phyloP scores from a whole-genome alignment of 2,888 invertebrate genomes.

The Leptinotarsa rubiginosa region DNA sequence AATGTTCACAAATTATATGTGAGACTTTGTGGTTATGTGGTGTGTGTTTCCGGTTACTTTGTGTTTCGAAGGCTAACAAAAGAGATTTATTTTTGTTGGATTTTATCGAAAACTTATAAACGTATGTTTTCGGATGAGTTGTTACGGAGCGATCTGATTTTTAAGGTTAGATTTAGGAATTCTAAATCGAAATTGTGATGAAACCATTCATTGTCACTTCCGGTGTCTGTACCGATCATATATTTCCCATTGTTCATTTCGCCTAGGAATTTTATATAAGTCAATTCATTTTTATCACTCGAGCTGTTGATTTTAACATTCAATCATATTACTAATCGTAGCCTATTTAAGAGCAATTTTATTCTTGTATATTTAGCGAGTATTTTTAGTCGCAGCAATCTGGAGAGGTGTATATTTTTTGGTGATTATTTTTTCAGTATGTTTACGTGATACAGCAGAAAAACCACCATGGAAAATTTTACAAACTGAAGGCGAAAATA shows the following conservation, averaged over 20 bases:
- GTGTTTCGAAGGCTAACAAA: constrained; percentile 26
- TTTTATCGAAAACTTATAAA: constrained; percentile 26
- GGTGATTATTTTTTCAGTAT: constrained; percentile 20
- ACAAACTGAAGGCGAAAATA: not conserved
- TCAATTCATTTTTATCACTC: constrained; percentile 27
- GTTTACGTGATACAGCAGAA: constrained; percentile 24
- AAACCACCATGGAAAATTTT: constrained; percentile 23
- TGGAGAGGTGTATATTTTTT: constrained; percentile 24
- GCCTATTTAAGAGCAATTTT: constrained; percentile 29
- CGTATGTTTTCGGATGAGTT: constrained; percentile 35
- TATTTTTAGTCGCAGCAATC: constrained; percentile 25
- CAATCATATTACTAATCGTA: constrained; percentile 24
- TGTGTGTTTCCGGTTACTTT: no score
- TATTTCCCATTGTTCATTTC: constrained; percentile 31
- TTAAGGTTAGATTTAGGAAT: constrained; percentile 40
- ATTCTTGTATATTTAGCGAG: constrained; percentile 29
- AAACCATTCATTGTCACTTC: constrained; percentile 52
- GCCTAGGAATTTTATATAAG: constrained; percentile 29
- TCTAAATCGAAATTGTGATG: constrained; percentile 51
- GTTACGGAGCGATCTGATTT: constrained; percentile 41
- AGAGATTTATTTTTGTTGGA: constrained; percentile 36
- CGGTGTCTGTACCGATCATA: constrained; percentile 50
- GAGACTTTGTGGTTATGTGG: no score
- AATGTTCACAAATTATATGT: no score
- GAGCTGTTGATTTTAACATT: constrained; percentile 25